A percentile compares a stretch with the other conserved stretches of the same genome.
These are phyloP conservation scores for Trissonchulus latispiculum DNA, from an alignment of 2,888 invertebrate species.

Conservation along the genomic window DNA sequence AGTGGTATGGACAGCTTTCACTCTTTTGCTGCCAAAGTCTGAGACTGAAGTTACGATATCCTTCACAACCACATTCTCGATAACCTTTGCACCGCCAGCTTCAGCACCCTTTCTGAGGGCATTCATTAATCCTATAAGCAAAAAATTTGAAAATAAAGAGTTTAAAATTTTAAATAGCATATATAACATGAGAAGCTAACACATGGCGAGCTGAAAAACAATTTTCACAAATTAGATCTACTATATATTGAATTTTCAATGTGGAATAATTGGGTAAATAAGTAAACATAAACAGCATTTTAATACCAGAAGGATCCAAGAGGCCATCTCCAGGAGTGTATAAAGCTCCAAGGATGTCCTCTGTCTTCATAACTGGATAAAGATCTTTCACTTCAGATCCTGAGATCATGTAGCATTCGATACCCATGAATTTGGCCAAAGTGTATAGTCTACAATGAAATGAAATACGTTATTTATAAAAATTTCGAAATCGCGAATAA, in stretches of 20 bases:
- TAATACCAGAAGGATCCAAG: constrained; percentile 72
- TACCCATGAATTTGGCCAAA: constrained; percentile 62
- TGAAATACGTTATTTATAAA: background rate
- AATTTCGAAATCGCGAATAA: background rate
- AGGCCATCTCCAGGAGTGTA: constrained; percentile 70
- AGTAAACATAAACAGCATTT: no score
- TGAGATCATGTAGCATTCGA: constrained; percentile 62
- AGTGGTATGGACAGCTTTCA: constrained; percentile 65
- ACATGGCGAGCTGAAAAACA: no score
- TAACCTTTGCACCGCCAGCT: constrained; percentile 61
- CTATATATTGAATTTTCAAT: no score
- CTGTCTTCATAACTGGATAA: constrained; percentile 67
- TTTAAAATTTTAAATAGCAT: no score
- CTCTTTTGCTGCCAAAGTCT: constrained; percentile 56
- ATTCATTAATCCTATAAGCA: constrained; percentile 33
- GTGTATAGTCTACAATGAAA: constrained; percentile 38
- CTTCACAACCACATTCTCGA: constrained; percentile 65
- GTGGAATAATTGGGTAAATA: no score
- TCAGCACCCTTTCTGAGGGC: constrained; percentile 64
- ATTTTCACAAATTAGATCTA: no score
- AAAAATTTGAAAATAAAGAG: no score
- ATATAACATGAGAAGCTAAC: no score
- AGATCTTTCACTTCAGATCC: constrained; percentile 64
- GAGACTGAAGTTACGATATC: constrained; percentile 46
- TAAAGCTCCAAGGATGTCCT: constrained; percentile 63